Evolutionary conservation across 1,140 invertebrate genomes (phyloP), one percentile per base, ranked within the genome.

Genomic region (Neodiprion virginianus): DNA sequence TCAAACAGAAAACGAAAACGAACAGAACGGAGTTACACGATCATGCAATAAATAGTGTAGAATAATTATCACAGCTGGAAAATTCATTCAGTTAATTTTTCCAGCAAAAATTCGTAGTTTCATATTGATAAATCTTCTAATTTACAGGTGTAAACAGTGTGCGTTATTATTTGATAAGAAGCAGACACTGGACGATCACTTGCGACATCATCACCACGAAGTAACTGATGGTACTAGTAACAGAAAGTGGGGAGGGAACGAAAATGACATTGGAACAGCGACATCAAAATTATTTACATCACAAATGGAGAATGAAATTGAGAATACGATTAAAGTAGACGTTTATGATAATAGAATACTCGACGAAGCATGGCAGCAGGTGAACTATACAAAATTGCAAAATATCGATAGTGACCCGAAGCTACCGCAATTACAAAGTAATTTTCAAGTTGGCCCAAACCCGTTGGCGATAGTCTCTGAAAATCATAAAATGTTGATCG

Each of bases 101-200:
- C 8, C 53, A 61, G n/a, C 11, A 17, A 17, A 40, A 40, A 14
- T 17, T 0, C n/a, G 4, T 40, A 61, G 53, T 12, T 61, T 61
- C n/a, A 61, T 7, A 61, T 61, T 61, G 5, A 61, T 17, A 14
- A 12, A 61, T 61, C 2, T 40, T 40, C 28, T 40, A 9, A 67
- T 71, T 76, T 89, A 83, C 75, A 87, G 87, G 72, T 92, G 90
- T 77, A 80, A 87, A 71, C 85, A 90, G 73, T 93, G 91, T 80
- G 81, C 81, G 7, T 76, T 79, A 17, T 72, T 74, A 7, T 89
- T 86, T 71, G 79, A 84, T 53, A 82, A 88, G 49, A 86, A 85
- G 28, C 76, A 84, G 71, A 82, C 79, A 48, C 77, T 82, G 12
- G 78, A 82, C n/a, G 81, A 85, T n/a, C 84, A 87, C 70, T 23